Evolutionary conservation across 2,797 vertebrate genomes (phyloP), one percentile per base, ranked within the genome.

Genomic region (Strix occidentalis): DNA sequence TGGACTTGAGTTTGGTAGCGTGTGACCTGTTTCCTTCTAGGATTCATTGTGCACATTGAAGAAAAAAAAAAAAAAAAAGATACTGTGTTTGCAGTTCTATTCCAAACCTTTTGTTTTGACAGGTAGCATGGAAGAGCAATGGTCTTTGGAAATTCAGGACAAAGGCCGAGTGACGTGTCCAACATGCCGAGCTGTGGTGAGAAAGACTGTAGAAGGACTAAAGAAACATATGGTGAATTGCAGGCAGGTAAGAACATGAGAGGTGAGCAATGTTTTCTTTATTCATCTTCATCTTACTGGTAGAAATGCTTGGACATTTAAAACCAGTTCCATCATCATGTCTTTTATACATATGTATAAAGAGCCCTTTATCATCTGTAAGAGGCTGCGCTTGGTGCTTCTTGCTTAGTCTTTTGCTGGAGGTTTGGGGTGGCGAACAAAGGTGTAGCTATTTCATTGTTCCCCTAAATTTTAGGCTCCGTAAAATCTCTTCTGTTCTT

Each of bases 141-240:
- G 99, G 99, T 98, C 99, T 92, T 96, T 99, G 93, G 99, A 99
- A 97, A 99, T 99, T 43, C 96, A 98, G 95, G 98, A 98, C 90
- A 99, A 99, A 97, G 99, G 99, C 77, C 95, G 99, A 95, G 99
- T 99, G 58, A 98, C 98, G 1, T 99, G 99, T 93, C 99, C 99
- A 1, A 99, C 99, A 4, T 99, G 99, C 98, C 99, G 98, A 96
- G 98, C 98, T 82, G 99, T 99, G 75, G 98, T 98, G 93, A 98
- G 99, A 65, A 99, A 99, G 97, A 99, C 99, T 4, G 99, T 99
- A 71, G 99, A 99, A 76, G 99, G 99, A 18, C 97, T 99, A 96
- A 99, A 99, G 98, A 99, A 99, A 66, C 99, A 99, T 82, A 99
- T 99, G 99, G 97, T 98, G 83, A 98, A 98, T 95, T 99, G 99